A percentile compares a stretch with the other conserved stretches of the same genome.
Evolutionary conservation across 2,888 invertebrate genomes (phyloP).

Genomic region (Eupithecia inturbata): DNA sequence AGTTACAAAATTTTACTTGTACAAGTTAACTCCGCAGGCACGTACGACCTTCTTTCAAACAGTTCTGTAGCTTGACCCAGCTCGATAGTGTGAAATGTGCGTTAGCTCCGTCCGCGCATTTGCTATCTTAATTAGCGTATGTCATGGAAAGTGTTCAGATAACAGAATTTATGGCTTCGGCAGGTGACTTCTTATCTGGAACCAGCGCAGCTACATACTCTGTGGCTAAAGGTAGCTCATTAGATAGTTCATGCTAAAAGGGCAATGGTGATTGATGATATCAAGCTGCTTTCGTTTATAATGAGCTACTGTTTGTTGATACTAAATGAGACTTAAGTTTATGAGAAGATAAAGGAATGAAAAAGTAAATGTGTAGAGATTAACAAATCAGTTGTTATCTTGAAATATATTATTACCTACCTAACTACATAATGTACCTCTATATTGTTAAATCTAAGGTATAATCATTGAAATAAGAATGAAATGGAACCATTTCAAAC

Average conservation of each 20-base stretch:
- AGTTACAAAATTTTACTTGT: not conserved
- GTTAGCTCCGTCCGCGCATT: slow-evolving; percentile 45
- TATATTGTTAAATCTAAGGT: too few species aligned
- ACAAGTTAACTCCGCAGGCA: not conserved
- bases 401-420: too few species aligned
- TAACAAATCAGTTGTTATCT: not conserved
- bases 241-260: slow-evolving; percentile 45
- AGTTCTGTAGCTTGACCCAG: not conserved
- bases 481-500: too few species aligned
- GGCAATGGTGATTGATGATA: slow-evolving; percentile 37
- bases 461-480: too few species aligned
- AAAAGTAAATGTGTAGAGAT: not conserved
- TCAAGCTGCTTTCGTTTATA: slow-evolving; percentile 38
- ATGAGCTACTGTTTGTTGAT: not conserved
- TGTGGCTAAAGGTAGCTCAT: slow-evolving; percentile 41
- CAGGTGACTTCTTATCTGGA: slow-evolving; percentile 53
- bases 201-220: slow-evolving; percentile 46
- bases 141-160: slow-evolving; percentile 66
- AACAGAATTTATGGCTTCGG: slow-evolving; percentile 53
- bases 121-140: slow-evolving; percentile 60
- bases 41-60: slow-evolving; percentile 6
- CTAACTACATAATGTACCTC: too few species aligned
- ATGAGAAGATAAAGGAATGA: not conserved
- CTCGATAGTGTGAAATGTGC: slow-evolving; percentile 6
- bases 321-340: not conserved